These are phyloP conservation scores for Ganaspis brasiliensis DNA, from an alignment of 2,888 invertebrate species.

Conservation along the genomic window DNA sequence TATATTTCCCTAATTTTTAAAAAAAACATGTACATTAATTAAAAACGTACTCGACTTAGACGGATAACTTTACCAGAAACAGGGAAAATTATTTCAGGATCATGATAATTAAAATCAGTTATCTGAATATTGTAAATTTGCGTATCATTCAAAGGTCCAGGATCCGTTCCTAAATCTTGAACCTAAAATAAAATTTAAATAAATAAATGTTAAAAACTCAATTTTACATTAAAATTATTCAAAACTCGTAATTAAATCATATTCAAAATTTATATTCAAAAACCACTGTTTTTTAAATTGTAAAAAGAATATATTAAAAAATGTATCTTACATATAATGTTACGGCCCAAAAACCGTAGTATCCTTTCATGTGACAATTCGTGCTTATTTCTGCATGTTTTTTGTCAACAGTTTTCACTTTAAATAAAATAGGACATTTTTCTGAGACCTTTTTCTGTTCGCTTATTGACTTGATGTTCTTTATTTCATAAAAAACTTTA, in stretches of 20 bases:
- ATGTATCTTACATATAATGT: conserved; percentile 82
- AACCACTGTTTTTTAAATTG: no score
- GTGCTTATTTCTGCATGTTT: conserved; percentile 81
- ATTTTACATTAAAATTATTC: no score
- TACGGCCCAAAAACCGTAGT: conserved; percentile 83
- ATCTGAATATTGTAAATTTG: conserved; percentile 81
- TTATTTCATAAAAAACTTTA: conserved; percentile 81
- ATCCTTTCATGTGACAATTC: conserved; percentile 80
- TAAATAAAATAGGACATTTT: conserved; percentile 57
- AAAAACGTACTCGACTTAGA: conserved; percentile 55
- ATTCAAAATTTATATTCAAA: not conserved
- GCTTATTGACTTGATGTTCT: no score
- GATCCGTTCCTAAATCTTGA: conserved; percentile 82
- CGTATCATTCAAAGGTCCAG: conserved; percentile 75
- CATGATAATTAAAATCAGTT: conserved; percentile 83
- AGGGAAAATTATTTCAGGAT: conserved; percentile 83
- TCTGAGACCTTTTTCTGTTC: conserved; percentile 46
- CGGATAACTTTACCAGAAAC: conserved; percentile 51
- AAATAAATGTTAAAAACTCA: not conserved
- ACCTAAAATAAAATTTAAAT: conserved; percentile 78
- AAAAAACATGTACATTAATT: no score
- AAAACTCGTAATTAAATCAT: no score
- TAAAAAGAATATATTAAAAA: no score
- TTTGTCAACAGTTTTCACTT: conserved; percentile 70
- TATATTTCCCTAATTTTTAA: no score